Conservation (phyloP, 1,140 invertebrate genomes). For the Pararge aegeria region DNA sequence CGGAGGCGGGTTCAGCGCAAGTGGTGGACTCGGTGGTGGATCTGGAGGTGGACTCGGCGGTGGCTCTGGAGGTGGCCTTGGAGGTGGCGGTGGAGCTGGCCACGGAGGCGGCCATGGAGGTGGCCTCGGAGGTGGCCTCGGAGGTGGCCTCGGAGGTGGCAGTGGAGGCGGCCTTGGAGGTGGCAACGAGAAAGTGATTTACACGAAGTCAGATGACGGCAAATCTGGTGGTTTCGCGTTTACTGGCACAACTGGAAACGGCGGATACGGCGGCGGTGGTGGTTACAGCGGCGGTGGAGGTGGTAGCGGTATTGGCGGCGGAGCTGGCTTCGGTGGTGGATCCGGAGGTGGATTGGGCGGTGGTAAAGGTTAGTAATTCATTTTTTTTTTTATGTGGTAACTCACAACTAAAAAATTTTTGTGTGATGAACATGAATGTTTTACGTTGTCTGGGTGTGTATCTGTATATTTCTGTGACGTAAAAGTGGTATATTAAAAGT, state of each 20-base stretch:
- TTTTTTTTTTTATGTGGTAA: not conserved
- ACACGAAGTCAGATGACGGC: slow-evolving; percentile 50
- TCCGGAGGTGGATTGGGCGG: slow-evolving; percentile 24
- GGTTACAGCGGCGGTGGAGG: slow-evolving; percentile 35
- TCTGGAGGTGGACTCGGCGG: slow-evolving; percentile 37
- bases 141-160: slow-evolving; percentile 37
- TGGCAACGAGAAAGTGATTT: slow-evolving; percentile 37
- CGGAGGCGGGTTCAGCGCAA: slow-evolving; percentile 27
- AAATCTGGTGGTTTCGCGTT: slow-evolving; percentile 58
- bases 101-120: slow-evolving; percentile 42
- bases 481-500: too few relatives aligned
- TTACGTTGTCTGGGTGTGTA: too few relatives aligned
- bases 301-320: slow-evolving; percentile 30
- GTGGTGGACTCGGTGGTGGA: slow-evolving; percentile 32
- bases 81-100: slow-evolving; percentile 32
- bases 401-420: too few relatives aligned
- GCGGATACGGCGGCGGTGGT: slow-evolving; percentile 37
- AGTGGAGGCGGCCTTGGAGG: slow-evolving; percentile 45
- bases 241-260: slow-evolving; percentile 37
- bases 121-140: slow-evolving; percentile 34
- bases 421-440: too few relatives aligned
- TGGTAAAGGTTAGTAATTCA: slow-evolving; percentile 3
- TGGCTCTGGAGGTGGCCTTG: slow-evolving; percentile 34
- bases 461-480: too few relatives aligned
- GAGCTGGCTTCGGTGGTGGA: slow-evolving; percentile 34